Evolutionary conservation across 2,797 vertebrate species (phyloP).

Genomic region (Balearica regulorum): DNA sequence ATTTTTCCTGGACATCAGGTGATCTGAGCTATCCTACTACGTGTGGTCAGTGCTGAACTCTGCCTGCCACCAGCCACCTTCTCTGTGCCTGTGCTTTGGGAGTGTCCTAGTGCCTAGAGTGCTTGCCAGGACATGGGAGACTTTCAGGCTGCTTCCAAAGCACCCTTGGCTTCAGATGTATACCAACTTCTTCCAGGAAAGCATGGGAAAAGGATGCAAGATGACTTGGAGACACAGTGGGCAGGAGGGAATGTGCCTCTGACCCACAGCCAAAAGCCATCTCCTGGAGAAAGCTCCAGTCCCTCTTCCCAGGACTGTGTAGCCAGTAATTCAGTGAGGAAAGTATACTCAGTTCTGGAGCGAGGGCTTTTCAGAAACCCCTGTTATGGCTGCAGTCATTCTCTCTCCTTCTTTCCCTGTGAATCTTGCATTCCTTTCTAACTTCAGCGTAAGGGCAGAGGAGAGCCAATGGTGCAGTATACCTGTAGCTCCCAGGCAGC

Average conservation of each 20-base stretch:
- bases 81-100: not conserved
- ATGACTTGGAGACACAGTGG: not conserved
- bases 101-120: not conserved
- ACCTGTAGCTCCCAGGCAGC: not conserved
- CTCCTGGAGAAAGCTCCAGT: not conserved
- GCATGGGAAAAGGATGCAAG: not conserved
- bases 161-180: not conserved
- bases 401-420: constrained; percentile 29
- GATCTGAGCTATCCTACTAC: not conserved
- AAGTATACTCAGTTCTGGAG: not conserved
- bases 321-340: not conserved
- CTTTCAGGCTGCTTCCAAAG: not conserved
- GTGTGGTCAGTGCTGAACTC: not conserved
- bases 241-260: not conserved
- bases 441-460: not conserved
- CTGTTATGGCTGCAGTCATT: not conserved
- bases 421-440: not conserved
- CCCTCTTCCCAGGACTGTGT: not conserved
- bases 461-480: not conserved
- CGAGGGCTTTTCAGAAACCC: not conserved
- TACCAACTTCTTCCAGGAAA: not conserved
- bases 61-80: not conserved
- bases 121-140: not conserved
- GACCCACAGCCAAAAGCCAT: not conserved
- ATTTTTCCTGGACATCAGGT: not conserved